Percentiles rank a stretch among this genome's conserved stretches.
phyloP scores from a whole-genome alignment of 2,113 vertebrate genomes.

The Etheostoma cragini region DNA sequence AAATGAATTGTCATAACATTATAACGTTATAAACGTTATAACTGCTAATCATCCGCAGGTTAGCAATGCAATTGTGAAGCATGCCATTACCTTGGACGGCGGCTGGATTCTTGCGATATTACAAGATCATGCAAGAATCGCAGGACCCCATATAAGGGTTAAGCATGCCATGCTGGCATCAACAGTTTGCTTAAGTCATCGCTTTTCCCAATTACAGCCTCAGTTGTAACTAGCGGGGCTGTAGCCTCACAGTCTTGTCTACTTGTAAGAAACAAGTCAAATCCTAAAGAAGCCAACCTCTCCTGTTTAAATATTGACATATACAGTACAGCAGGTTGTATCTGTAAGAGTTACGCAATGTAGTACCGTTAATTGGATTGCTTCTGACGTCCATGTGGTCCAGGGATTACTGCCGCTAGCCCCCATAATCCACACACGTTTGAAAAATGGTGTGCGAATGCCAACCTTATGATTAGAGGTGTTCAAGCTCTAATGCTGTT shows the following conservation, averaged over 20 bases:
- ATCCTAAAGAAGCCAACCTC: background rate
- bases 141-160: too few species aligned
- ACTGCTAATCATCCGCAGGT: background rate
- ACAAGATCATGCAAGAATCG: too few species aligned
- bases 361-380: constrained; percentile 74
- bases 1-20: background rate
- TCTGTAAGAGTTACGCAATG: constrained; percentile 51
- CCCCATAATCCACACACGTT: constrained; percentile 65
- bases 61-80: background rate
- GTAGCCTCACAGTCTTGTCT: background rate
- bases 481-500: constrained; percentile 54
- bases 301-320: constrained; percentile 13
- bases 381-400: constrained; percentile 71
- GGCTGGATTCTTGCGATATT: too few species aligned
- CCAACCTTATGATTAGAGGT: constrained; percentile 59
- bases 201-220: background rate
- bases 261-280: background rate
- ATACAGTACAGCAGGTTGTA: constrained; percentile 34
- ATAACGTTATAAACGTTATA: background rate
- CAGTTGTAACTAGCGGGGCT: background rate
- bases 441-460: constrained; percentile 54
- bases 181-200: background rate
- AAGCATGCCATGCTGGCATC: background rate
- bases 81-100: too few species aligned
- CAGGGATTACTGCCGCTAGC: constrained; percentile 56